These are phyloP conservation scores for Tachystola acroxantha DNA, from an alignment of 2,888 invertebrate genomes.

Conservation along the genomic window DNA sequence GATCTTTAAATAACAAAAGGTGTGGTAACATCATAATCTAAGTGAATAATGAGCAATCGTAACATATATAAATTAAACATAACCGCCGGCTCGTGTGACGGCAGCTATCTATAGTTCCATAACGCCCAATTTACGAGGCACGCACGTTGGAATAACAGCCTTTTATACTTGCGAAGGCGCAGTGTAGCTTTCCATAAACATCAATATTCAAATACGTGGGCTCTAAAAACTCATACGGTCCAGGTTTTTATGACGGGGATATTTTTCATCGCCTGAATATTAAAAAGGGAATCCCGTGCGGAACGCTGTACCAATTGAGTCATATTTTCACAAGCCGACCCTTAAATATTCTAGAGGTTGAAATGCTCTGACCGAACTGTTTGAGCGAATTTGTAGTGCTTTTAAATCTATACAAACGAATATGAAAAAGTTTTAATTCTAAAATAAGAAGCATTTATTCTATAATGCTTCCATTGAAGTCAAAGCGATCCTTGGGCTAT, in stretches of 20 bases:
- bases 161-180: slow-evolving; percentile 29
- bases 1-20: too few relatives aligned
- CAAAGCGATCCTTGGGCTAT: too few relatives aligned
- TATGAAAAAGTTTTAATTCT: too few relatives aligned
- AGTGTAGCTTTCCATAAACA: slow-evolving; percentile 54
- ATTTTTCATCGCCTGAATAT: slow-evolving; percentile 71
- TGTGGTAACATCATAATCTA: slow-evolving; percentile 7
- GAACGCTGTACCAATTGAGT: slow-evolving; percentile 57
- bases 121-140: slow-evolving; percentile 28
- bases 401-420: too few relatives aligned
- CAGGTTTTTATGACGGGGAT: slow-evolving; percentile 63
- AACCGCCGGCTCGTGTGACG: slow-evolving; percentile 11
- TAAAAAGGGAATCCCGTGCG: slow-evolving; percentile 59
- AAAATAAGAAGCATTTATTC: too few relatives aligned
- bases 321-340: slow-evolving; percentile 62
- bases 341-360: slow-evolving; percentile 67
- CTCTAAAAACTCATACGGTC: slow-evolving; percentile 64
- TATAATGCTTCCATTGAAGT: too few relatives aligned
- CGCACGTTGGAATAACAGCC: slow-evolving; percentile 23
- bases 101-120: slow-evolving; percentile 31
- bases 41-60: slow-evolving; percentile 8
- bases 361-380: slow-evolving; percentile 44
- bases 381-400: neutral
- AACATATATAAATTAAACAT: slow-evolving; percentile 11
- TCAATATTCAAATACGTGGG: slow-evolving; percentile 66